phyloP scores from a whole-genome alignment of 2,113 vertebrate species.

The Prochilodus magdalenae region DNA sequence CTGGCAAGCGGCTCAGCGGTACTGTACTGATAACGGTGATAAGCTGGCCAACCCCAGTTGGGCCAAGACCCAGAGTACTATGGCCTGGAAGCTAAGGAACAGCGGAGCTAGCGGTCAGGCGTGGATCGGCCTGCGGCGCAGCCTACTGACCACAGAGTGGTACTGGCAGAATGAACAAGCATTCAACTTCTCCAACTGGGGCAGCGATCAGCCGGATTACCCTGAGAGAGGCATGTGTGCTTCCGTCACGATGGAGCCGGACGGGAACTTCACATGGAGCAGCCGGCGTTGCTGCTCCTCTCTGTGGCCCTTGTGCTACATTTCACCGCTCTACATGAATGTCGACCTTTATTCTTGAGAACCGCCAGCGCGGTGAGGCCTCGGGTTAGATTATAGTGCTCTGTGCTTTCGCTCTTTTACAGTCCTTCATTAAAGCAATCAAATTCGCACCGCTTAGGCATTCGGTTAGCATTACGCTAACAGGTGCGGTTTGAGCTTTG shows the following conservation, averaged over 20 bases:
- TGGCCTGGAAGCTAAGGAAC: neutral
- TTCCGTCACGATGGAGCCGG: constrained; percentile 18
- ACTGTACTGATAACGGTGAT: neutral
- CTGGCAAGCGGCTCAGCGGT: constrained; percentile 62
- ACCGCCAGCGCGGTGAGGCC: no score
- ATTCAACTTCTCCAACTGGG: constrained; percentile 58
- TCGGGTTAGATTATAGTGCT: no score
- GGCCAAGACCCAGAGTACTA: fast-evolving
- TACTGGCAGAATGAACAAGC: constrained; percentile 61
- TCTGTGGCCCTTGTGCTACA: no score
- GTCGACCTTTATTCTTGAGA: neutral
- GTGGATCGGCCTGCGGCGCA: constrained; percentile 73
- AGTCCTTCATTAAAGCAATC: no score
- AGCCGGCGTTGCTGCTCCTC: no score
- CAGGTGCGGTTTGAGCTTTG: no score
- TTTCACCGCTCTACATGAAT: neutral
- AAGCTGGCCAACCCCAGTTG: constrained; percentile 54
- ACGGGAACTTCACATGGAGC: constrained; percentile 50
- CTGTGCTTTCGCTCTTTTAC: no score
- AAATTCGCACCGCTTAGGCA: no score
- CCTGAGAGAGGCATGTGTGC: constrained; percentile 59
- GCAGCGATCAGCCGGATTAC: constrained; percentile 12
- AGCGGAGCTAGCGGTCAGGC: fast-evolving
- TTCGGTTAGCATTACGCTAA: no score
- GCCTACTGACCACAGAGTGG: constrained; percentile 60